Percentiles rank a stretch among this genome's conserved stretches.
These are phyloP conservation scores for Acheta domesticus DNA, from an alignment of 2,888 invertebrate genomes.

Conservation along the genomic window DNA sequence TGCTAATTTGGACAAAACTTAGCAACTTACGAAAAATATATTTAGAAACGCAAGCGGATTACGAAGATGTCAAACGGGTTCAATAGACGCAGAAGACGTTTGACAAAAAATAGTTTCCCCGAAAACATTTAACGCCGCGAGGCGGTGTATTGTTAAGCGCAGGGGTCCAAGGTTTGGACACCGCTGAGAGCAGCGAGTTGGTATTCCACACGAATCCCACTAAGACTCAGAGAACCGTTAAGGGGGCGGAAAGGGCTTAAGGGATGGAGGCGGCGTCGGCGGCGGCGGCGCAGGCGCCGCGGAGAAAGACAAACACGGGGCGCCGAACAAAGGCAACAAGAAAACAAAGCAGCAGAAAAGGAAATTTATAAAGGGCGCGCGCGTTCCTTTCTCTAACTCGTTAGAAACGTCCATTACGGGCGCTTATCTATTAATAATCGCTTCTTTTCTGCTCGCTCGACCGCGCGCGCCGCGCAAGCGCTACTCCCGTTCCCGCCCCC, in stretches of 20 bases:
- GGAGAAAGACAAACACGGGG: neutral
- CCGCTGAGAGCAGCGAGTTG: neutral
- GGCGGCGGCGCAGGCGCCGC: neutral
- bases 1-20: too few relatives aligned
- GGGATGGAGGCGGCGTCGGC: neutral
- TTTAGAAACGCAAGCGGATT: too few relatives aligned
- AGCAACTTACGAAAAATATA: too few relatives aligned
- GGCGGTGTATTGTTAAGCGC: neutral
- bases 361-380: slow-evolving; percentile 1
- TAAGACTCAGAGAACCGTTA: neutral
- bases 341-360: neutral
- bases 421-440: slow-evolving; percentile 4
- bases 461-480: too few relatives aligned
- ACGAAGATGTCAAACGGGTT: too few relatives aligned
- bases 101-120: too few relatives aligned
- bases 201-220: neutral
- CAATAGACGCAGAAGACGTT: too few relatives aligned
- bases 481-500: too few relatives aligned
- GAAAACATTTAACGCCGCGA: too few relatives aligned
- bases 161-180: neutral
- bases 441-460: slow-evolving; percentile 3
- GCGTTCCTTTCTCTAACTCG: slow-evolving; percentile 18
- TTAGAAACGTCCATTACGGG: neutral
- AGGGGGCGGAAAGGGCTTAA: neutral
- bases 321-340: slow-evolving; percentile 2